These are phyloP conservation scores for Drosophila rellima DNA, from an alignment of 2,888 invertebrate species.

Conservation along the genomic window DNA sequence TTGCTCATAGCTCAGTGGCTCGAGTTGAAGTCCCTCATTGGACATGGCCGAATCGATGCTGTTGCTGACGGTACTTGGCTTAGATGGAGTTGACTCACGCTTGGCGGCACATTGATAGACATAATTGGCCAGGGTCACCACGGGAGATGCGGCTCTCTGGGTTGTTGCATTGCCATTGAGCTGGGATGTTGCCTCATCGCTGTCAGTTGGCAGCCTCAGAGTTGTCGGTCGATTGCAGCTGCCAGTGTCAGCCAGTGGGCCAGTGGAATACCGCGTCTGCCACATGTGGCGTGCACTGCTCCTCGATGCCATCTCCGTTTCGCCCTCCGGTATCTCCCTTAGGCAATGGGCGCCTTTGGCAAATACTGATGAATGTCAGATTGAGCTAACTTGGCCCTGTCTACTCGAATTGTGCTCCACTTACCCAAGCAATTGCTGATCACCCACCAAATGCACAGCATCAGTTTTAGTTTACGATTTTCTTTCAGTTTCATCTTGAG, in stretches of 20 bases:
- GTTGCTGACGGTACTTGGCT: neutral
- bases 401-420: constrained; percentile 22
- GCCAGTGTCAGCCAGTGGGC: constrained; percentile 7
- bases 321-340: constrained; percentile 3
- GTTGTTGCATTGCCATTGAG: constrained; percentile 12
- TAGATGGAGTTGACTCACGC: constrained; percentile 31
- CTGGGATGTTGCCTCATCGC: constrained; percentile 21
- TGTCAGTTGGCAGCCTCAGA: constrained; percentile 31
- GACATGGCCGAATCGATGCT: constrained; percentile 22
- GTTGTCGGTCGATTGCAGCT: constrained; percentile 45
- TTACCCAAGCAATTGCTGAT: constrained; percentile 44
- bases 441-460: constrained; percentile 35
- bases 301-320: neutral
- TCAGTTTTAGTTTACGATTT: constrained; percentile 20
- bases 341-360: constrained; percentile 47
- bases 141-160: constrained; percentile 15
- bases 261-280: constrained; percentile 38
- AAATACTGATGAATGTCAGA: constrained; percentile 17
- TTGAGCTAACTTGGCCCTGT: constrained; percentile 8
- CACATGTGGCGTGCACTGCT: constrained; percentile 55
- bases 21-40: neutral
- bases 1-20: constrained; percentile 4
- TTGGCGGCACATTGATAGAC: constrained; percentile 57
- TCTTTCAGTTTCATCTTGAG: constrained; percentile 49
- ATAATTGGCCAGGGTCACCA: constrained; percentile 46